Conservation (phyloP, 2,888 invertebrate genomes). For the Gisinianus flammeolus region DNA sequence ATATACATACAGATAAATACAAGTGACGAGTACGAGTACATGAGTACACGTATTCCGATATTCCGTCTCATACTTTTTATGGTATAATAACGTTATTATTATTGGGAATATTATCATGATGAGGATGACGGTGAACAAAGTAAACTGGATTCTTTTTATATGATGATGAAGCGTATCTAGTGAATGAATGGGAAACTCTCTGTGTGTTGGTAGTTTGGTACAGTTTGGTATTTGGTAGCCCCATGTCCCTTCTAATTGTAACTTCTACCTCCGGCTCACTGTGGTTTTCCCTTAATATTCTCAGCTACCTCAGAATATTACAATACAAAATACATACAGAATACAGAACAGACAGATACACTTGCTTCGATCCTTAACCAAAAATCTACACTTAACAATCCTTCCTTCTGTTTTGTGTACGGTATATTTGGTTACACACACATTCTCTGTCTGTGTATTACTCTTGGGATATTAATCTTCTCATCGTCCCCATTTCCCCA, state of each 20-base stretch:
- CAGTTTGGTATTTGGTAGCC: background rate
- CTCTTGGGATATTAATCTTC: constrained; percentile 13
- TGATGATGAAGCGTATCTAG: background rate
- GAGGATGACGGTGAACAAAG: background rate
- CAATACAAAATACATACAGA: background rate
- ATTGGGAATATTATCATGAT: background rate
- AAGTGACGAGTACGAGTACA: too few relatives aligned
- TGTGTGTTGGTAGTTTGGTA: too few relatives aligned
- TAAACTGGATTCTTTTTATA: background rate
- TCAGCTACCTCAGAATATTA: background rate
- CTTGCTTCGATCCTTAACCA: background rate
- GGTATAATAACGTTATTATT: background rate
- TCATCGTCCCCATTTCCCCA: background rate
- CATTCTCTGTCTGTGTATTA: background rate
- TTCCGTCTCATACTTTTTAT: background rate
- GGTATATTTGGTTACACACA: background rate
- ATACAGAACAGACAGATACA: background rate
- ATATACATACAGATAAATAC: background rate
- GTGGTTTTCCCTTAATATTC: background rate
- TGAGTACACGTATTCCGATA: too few relatives aligned
- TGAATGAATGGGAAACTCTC: background rate
- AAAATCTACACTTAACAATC: background rate
- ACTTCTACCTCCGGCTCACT: too few relatives aligned
- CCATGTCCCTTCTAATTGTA: background rate
- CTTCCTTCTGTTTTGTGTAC: background rate